Conservation (phyloP, 2,888 invertebrate genomes). For the Melieria crassipennis region DNA sequence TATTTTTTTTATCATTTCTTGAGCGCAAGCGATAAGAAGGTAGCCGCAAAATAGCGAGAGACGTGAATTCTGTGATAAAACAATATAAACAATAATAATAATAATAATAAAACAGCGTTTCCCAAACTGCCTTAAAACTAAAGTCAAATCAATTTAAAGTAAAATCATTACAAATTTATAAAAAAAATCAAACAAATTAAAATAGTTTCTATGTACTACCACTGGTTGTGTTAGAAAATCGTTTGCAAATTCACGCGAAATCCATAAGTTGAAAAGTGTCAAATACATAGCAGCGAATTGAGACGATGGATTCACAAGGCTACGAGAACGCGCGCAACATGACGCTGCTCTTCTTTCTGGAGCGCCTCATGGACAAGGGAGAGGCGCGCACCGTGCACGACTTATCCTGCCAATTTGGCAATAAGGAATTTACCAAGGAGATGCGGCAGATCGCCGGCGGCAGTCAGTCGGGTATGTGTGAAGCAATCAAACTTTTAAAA, state of each 20-base stretch:
- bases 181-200: neutral
- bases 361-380: slow-evolving; percentile 95
- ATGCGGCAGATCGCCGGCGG: slow-evolving; percentile 97
- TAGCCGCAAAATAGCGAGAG: slow-evolving; percentile 9
- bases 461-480: slow-evolving; percentile 84
- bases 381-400: slow-evolving; percentile 96
- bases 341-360: slow-evolving; percentile 98
- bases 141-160: neutral
- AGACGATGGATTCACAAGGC: slow-evolving; percentile 87
- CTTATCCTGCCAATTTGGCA: slow-evolving; percentile 98
- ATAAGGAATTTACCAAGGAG: slow-evolving; percentile 98
- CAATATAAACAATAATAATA: neutral
- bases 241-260: too few relatives aligned
- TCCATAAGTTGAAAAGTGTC: neutral
- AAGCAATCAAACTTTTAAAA: too few relatives aligned
- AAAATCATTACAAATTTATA: neutral
- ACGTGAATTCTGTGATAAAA: slow-evolving; percentile 25
- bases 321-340: slow-evolving; percentile 94
- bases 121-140: slow-evolving; percentile 43
- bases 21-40: slow-evolving; percentile 9
- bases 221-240: too few relatives aligned
- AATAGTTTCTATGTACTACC: neutral
- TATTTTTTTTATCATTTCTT: neutral
- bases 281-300: slow-evolving; percentile 10
- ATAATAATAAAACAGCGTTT: slow-evolving; percentile 39